Conservation (phyloP, 2,113 vertebrate genomes). For the Parus major region DNA sequence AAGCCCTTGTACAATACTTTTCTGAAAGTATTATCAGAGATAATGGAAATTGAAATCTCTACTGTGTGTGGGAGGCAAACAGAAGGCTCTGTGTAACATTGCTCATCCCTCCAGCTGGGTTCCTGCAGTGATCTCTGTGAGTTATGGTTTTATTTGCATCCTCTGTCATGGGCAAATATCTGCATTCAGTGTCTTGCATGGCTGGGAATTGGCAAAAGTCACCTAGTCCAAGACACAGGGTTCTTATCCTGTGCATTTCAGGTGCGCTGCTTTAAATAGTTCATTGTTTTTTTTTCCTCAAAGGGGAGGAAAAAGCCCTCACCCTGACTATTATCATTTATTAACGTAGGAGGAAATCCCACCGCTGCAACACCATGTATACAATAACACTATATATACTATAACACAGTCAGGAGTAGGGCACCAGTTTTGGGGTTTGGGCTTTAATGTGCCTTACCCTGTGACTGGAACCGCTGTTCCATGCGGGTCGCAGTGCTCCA, state of each 20-base stretch:
- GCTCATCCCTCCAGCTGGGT: neutral
- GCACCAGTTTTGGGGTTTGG: neutral
- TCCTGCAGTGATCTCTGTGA: neutral
- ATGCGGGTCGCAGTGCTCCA: fast-evolving
- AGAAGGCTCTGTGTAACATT: neutral
- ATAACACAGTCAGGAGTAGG: neutral
- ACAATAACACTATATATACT: neutral
- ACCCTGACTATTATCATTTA: neutral
- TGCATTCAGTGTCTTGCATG: neutral
- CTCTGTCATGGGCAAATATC: neutral
- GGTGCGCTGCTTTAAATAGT: neutral
- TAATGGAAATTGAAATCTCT: neutral
- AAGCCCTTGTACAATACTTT: neutral
- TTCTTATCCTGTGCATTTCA: neutral
- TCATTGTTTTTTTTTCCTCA: fast-evolving
- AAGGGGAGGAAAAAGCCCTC: fast-evolving
- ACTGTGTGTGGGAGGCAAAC: neutral
- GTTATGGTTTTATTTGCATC: neutral
- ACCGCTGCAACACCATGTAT: neutral
- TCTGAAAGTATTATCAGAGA: neutral
- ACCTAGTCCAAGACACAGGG: neutral
- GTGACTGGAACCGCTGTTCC: fast-evolving
- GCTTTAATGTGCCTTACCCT: fast-evolving
- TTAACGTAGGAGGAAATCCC: neutral
- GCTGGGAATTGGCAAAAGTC: neutral